Base-by-base conservation (phyloP, 1,140 invertebrate species). In the Temnothorax curvispinosus region DNA sequence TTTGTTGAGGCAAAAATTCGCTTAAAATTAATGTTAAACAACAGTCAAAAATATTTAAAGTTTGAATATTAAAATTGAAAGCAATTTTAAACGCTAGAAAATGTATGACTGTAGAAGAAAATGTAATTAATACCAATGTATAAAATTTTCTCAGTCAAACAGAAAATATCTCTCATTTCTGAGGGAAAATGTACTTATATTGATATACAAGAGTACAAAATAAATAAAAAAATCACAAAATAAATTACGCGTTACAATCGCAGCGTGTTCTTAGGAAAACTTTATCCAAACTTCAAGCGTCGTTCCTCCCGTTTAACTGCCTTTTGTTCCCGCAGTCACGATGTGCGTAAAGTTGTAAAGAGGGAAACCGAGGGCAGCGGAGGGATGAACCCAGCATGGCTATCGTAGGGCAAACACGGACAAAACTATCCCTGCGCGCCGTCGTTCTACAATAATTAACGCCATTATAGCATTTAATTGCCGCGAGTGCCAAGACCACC, bases 401-500 rank as follows among this genome's bases (percentile, higher is more conserved):
- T n/a, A 84, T 62, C 69, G 44, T 18, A 35, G 54, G n/a, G 71
- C 50, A 21, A 47, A 13, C 0, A n/a, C 52, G 87, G 92, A 92
- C 92, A 88, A 92, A 90, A 92, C 81, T 88, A 88, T 91, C 47
- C 38, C 91, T 64, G 78, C 65, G 32, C 18, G 50, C 5, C 56
- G 65, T 64, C 87, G 85, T 88, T 82, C 88, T 89, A 87, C 89
- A 88, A 92, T 93, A 93, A 93, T 93, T 93, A 93, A 93, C 89
- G 88, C 92, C 89, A 93, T 93, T 92, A 92, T 91, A 91, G 91
- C 91, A 92, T 93, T 93, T 92, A 92, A 93, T 93, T 93, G 92
- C 87, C 87, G 89, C 86, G 86, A 87, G 88, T 91, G 85, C 78
- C 87, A 90, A 88, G 88, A 90, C 80, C 76, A 75, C 87, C 78